These are phyloP conservation scores for Argopecten irradians DNA, from an alignment of 1,140 invertebrate species.

Conservation along the genomic window DNA sequence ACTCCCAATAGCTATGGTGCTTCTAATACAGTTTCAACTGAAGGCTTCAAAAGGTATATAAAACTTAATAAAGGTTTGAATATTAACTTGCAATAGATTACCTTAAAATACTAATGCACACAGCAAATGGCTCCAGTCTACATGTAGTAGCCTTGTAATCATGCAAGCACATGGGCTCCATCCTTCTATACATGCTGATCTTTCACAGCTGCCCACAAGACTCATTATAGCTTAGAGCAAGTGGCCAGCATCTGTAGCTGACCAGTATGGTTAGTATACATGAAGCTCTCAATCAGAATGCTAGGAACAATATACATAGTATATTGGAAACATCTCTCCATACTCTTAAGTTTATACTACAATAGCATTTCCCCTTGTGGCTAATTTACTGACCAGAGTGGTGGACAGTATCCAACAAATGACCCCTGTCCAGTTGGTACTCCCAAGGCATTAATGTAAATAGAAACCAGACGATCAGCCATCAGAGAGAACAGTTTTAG, in stretches of 20 bases:
- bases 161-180: no score
- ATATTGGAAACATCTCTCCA: background rate
- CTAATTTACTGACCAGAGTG: background rate
- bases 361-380: background rate
- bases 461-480: background rate
- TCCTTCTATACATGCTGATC: background rate
- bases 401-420: background rate
- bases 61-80: no score
- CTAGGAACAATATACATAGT: background rate
- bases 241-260: background rate
- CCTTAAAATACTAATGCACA: no score
- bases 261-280: background rate
- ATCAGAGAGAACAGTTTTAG: background rate
- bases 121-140: no score
- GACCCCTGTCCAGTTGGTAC: background rate
- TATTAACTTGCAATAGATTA: no score
- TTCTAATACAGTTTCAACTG: no score
- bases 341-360: background rate
- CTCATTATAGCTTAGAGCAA: background rate
- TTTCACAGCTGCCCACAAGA: background rate
- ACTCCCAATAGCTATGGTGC: no score
- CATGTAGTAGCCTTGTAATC: no score
- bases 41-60: no score
- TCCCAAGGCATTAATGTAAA: slow-evolving; percentile 1
- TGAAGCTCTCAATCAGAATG: background rate